Conservation (phyloP, 1,140 invertebrate genomes). For the Cydia splendana region DNA sequence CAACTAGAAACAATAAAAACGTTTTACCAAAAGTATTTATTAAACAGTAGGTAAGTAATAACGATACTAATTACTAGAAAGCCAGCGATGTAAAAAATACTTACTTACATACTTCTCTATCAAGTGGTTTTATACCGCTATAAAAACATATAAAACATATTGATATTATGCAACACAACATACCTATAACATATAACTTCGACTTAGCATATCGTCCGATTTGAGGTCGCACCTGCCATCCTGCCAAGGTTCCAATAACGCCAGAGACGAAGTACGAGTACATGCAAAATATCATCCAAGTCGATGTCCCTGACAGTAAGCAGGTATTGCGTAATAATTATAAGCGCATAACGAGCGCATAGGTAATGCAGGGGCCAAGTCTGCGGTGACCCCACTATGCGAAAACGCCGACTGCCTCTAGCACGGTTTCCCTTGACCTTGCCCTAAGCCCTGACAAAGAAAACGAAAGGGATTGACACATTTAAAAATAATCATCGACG, state of each 20-base stretch:
- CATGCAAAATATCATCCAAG: constrained; percentile 25
- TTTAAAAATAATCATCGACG: neutral
- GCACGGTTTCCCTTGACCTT: constrained; percentile 10
- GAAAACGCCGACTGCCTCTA: neutral
- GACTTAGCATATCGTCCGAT: neutral
- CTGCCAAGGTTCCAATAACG: constrained; percentile 25
- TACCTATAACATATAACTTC: neutral
- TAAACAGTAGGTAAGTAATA: too few relatives aligned
- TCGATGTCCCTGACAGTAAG: constrained; percentile 28
- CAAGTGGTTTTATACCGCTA: too few relatives aligned
- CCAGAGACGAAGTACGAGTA: neutral
- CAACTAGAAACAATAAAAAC: too few relatives aligned
- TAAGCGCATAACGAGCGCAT: constrained; percentile 21
- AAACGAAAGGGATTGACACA: neutral
- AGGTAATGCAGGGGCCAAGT: constrained; percentile 28
- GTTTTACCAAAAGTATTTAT: too few relatives aligned
- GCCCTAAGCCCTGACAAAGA: constrained; percentile 1
- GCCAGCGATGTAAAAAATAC: too few relatives aligned
- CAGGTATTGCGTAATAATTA: constrained; percentile 28
- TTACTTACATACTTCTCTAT: too few relatives aligned
- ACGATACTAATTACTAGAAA: too few relatives aligned
- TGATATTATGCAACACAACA: neutral
- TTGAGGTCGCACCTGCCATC: constrained; percentile 23
- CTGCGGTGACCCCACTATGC: constrained; percentile 20
- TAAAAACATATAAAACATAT: too few relatives aligned